A percentile compares a stretch with the other conserved stretches of the same genome.
Evolutionary conservation across 64 coral and sea anemone genomes (phyloP).

Genomic region (Stichodactyla mertensii): DNA sequence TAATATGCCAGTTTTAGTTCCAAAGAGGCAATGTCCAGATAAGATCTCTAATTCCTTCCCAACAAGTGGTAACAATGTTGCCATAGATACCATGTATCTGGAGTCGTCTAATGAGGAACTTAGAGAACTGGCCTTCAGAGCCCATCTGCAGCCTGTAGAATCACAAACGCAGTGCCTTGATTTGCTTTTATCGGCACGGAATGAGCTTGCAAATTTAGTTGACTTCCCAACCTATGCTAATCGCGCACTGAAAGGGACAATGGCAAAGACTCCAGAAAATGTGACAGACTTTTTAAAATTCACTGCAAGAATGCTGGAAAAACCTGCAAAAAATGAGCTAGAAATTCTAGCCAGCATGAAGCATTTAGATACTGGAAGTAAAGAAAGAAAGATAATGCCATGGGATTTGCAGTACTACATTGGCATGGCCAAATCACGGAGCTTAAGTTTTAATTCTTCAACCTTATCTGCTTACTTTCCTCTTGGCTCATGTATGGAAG

Average conservation of each 20-base stretch:
- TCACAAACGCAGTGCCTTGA: slow-evolving; percentile 62
- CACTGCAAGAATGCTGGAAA: slow-evolving; percentile 62
- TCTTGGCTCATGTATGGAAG: slow-evolving; percentile 93
- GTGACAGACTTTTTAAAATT: slow-evolving; percentile 68
- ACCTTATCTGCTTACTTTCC: slow-evolving; percentile 83
- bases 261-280: slow-evolving; percentile 88
- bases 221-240: slow-evolving; percentile 72
- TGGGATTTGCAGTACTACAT: slow-evolving; percentile 97
- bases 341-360: slow-evolving; percentile 74
- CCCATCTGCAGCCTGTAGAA: slow-evolving; percentile 59
- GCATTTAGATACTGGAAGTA: slow-evolving; percentile 14
- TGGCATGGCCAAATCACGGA: slow-evolving; percentile 66
- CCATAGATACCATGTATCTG: slow-evolving; percentile 74
- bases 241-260: slow-evolving; percentile 81
- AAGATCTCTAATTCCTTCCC: slow-evolving; percentile 54
- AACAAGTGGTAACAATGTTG: slow-evolving; percentile 46
- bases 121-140: slow-evolving; percentile 53
- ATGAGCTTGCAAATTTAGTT: slow-evolving; percentile 82
- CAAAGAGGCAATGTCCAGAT: slow-evolving; percentile 52
- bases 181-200: slow-evolving; percentile 41
- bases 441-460: slow-evolving; percentile 52
- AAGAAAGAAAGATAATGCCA: slow-evolving; percentile 57
- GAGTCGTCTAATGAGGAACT: slow-evolving; percentile 75
- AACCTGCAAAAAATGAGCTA: slow-evolving; percentile 66
- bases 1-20: slow-evolving; percentile 52